A percentile compares a stretch with the other conserved stretches of the same genome.
Conservation (phyloP, 2,113 vertebrate genomes). For the Pseudopipra pipra region DNA sequence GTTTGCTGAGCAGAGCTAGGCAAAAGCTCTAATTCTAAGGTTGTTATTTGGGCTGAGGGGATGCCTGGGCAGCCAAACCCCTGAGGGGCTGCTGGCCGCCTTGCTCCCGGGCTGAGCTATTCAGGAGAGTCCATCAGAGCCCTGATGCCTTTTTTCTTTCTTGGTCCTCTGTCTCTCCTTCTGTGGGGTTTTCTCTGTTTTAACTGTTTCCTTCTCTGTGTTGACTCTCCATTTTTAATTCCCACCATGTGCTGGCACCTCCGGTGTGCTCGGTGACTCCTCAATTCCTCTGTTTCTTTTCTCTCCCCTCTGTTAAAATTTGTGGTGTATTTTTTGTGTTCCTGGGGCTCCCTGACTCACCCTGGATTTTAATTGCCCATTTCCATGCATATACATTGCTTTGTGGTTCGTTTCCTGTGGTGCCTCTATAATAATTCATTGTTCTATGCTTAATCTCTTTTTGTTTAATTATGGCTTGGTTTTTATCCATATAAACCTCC, state of each 20-base stretch:
- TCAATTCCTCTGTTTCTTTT: neutral
- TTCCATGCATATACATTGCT: neutral
- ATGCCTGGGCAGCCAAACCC: neutral
- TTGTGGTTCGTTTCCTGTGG: neutral
- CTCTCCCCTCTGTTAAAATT: neutral
- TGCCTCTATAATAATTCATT: neutral
- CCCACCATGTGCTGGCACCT: neutral
- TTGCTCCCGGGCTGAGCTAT: slow-evolving; percentile 39
- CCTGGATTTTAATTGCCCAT: slow-evolving; percentile 22
- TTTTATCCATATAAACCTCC: slow-evolving; percentile 32
- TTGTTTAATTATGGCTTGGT: slow-evolving; percentile 34
- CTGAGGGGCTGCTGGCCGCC: neutral
- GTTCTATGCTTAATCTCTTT: neutral
- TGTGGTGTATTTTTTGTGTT: neutral
- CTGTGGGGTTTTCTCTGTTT: neutral
- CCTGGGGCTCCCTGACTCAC: neutral
- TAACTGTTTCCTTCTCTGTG: neutral
- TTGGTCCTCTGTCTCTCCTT: neutral
- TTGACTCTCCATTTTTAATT: neutral
- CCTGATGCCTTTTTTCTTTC: neutral
- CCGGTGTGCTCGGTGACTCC: neutral
- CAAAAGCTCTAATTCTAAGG: neutral
- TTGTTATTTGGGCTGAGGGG: neutral
- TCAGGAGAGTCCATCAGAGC: slow-evolving; percentile 59
- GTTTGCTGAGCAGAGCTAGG: neutral